These are phyloP conservation scores for Apis florea DNA, from an alignment of 1,140 invertebrate species.

Conservation along the genomic window DNA sequence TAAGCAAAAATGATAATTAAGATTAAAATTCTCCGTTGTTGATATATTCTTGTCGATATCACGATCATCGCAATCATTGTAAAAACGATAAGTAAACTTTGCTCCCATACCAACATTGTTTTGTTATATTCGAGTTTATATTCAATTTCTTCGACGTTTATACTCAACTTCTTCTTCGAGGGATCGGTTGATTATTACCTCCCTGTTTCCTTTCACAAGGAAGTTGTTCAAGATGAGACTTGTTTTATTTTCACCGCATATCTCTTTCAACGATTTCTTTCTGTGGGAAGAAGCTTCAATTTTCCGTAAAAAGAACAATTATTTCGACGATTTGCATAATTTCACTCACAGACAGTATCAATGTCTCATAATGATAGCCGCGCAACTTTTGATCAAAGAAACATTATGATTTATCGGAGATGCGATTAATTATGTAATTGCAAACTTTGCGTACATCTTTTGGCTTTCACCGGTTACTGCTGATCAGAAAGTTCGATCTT, in stretches of 20 bases:
- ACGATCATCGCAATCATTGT: too few relatives aligned
- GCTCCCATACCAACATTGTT: too few relatives aligned
- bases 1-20: too few relatives aligned
- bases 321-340: not conserved
- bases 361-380: slow-evolving; percentile 15
- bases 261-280: not conserved
- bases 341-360: not conserved
- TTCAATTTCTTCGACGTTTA: not conserved
- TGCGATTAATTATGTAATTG: not conserved
- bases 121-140: not conserved
- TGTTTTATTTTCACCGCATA: not conserved
- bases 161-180: not conserved
- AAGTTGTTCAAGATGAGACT: not conserved
- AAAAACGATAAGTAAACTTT: not conserved
- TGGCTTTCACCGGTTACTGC: not conserved
- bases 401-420: not conserved
- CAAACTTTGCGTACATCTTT: not conserved
- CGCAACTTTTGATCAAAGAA: not conserved
- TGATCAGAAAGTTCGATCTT: not conserved
- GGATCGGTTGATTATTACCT: not conserved
- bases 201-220: not conserved
- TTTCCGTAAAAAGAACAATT: not conserved
- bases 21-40: too few relatives aligned
- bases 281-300: not conserved
- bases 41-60: too few relatives aligned